phyloP scores from a whole-genome alignment of 2,113 vertebrate species.

The Rhodinocichla rosea region DNA sequence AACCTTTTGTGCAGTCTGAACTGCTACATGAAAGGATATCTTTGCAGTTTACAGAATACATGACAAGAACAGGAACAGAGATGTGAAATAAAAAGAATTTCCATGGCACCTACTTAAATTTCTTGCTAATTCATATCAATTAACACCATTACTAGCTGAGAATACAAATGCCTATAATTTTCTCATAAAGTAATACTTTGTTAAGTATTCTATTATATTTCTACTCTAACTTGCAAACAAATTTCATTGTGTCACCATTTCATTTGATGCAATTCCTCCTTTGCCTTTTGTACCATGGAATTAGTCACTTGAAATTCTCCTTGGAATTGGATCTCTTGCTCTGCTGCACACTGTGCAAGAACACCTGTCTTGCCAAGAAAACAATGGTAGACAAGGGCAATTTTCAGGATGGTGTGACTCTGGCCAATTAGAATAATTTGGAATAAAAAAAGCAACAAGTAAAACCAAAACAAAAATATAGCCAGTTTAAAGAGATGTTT shows the following conservation, averaged over 20 bases:
- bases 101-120: neutral
- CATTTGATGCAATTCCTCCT: neutral
- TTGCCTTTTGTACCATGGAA: conserved; percentile 10
- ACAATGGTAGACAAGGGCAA: conserved; percentile 9
- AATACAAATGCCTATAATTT: conserved; percentile 49
- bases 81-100: neutral
- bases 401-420: neutral
- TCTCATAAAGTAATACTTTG: neutral
- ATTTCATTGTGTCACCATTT: conserved; percentile 13
- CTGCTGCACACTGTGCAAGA: conserved; percentile 1
- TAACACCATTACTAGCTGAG: conserved; percentile 6
- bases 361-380: conserved; percentile 32
- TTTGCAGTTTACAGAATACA: neutral
- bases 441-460: neutral
- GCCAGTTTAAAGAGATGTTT: neutral
- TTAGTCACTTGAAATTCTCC: neutral
- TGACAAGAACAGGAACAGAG: neutral
- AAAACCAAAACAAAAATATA: neutral
- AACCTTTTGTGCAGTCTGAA: neutral
- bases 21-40: neutral
- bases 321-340: conserved; percentile 22
- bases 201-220: conserved; percentile 5
- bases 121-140: conserved; percentile 30
- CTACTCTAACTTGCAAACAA: neutral
- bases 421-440: neutral